Evolutionary conservation across 1,140 invertebrate species (phyloP).

Genomic region (Cryptotermes secundus): DNA sequence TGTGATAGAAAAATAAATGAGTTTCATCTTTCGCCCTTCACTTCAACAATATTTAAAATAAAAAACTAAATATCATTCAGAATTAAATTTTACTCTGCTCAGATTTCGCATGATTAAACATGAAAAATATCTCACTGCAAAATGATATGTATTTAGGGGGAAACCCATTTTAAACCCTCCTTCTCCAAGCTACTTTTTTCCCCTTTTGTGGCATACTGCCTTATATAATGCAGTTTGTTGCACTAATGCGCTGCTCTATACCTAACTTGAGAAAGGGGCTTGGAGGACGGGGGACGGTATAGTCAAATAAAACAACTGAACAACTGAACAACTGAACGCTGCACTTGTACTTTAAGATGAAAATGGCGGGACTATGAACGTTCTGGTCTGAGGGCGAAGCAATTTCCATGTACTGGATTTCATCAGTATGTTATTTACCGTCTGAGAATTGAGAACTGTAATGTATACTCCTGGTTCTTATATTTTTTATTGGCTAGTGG

Average conservation of each 20-base stretch:
- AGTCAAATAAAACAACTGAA: too few relatives aligned
- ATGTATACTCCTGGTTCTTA: too few relatives aligned
- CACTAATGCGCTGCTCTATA: neutral
- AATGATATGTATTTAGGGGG: neutral
- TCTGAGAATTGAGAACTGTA: too few relatives aligned
- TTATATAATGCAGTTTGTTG: neutral
- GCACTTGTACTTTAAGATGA: too few relatives aligned
- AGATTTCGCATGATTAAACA: constrained; percentile 3
- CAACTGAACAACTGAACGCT: too few relatives aligned
- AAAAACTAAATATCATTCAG: constrained; percentile 8
- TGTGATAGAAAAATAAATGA: constrained; percentile 18
- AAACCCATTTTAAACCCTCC: neutral
- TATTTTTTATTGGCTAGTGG: too few relatives aligned
- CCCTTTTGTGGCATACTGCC: neutral
- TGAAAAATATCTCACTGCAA: neutral
- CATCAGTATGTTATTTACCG: too few relatives aligned
- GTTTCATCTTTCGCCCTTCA: constrained; percentile 3
- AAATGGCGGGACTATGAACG: too few relatives aligned
- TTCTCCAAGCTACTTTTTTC: neutral
- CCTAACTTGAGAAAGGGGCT: too few relatives aligned
- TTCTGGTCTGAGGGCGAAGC: too few relatives aligned
- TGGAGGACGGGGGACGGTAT: too few relatives aligned
- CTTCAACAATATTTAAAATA: neutral
- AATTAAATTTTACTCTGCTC: neutral
- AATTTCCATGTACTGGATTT: too few relatives aligned